Percentiles rank a stretch among this genome's conserved stretches.
Evolutionary conservation across 2,888 invertebrate species (phyloP).

Genomic region (Pristionchus arcanus): DNA sequence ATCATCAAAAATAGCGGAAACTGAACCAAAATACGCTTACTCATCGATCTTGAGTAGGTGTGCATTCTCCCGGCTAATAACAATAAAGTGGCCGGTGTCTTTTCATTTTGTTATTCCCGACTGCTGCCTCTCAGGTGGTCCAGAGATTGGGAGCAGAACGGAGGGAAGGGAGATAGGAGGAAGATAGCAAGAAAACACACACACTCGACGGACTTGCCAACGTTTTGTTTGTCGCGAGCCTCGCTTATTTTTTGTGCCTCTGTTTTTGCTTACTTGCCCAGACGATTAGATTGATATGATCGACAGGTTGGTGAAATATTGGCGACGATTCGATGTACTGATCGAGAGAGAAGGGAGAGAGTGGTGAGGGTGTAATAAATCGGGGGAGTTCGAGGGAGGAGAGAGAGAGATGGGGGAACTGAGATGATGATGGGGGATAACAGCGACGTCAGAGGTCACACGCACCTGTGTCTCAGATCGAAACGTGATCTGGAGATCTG

Average conservation of each 20-base stretch:
- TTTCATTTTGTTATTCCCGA: slow-evolving; percentile 38
- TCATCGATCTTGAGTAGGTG: neutral
- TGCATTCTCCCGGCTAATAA: neutral
- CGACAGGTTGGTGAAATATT: slow-evolving; percentile 18
- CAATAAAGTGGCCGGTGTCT: neutral
- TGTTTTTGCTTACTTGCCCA: neutral
- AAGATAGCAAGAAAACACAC: neutral
- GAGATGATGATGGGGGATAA: neutral
- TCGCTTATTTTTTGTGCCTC: neutral
- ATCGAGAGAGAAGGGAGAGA: neutral
- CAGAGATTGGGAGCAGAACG: slow-evolving; percentile 1
- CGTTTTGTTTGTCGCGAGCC: slow-evolving; percentile 27
- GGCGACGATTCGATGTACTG: slow-evolving; percentile 1
- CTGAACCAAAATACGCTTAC: neutral
- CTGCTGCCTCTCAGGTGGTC: slow-evolving; percentile 32
- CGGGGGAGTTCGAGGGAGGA: neutral
- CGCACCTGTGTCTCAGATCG: neutral
- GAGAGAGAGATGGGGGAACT: neutral
- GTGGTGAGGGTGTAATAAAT: slow-evolving; percentile 19
- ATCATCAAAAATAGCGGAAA: neutral
- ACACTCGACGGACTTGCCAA: slow-evolving; percentile 25
- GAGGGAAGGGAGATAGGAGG: neutral
- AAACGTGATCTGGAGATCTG: neutral
- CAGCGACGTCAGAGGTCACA: neutral
- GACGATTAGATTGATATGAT: slow-evolving; percentile 4